Percentiles rank a stretch among this genome's conserved stretches.
These are phyloP conservation scores for Sakesphorus luctuosus DNA, from an alignment of 2,113 vertebrate species.

Conservation along the genomic window DNA sequence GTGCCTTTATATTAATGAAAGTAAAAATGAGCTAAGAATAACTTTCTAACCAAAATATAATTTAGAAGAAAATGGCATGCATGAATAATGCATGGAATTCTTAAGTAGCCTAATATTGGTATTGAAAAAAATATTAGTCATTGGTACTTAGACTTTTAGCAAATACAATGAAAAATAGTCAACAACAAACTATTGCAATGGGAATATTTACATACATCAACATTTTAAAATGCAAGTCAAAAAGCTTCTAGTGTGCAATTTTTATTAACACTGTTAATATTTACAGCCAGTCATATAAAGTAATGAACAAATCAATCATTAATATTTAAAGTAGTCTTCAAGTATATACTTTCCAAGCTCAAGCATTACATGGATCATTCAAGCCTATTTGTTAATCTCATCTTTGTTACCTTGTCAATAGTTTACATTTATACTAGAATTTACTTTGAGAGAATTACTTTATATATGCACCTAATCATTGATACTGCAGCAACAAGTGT, in stretches of 20 bases:
- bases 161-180: neutral
- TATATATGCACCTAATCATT: neutral
- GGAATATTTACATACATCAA: neutral
- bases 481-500: neutral
- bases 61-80: slow-evolving; percentile 28
- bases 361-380: neutral
- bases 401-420: neutral
- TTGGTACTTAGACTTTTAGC: slow-evolving; percentile 8
- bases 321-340: neutral
- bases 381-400: neutral
- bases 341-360: neutral
- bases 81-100: slow-evolving; percentile 14
- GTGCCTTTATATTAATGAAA: slow-evolving; percentile 10
- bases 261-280: neutral
- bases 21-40: neutral
- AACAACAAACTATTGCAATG: neutral
- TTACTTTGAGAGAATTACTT: neutral
- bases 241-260: neutral
- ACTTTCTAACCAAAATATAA: neutral
- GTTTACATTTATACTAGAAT: neutral
- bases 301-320: neutral
- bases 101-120: neutral
- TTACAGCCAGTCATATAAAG: neutral
- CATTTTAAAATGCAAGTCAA: neutral
- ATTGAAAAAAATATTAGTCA: neutral